Base-by-base conservation (phyloP, 2,888 invertebrate genomes). In the Mechanitis messenoides region DNA sequence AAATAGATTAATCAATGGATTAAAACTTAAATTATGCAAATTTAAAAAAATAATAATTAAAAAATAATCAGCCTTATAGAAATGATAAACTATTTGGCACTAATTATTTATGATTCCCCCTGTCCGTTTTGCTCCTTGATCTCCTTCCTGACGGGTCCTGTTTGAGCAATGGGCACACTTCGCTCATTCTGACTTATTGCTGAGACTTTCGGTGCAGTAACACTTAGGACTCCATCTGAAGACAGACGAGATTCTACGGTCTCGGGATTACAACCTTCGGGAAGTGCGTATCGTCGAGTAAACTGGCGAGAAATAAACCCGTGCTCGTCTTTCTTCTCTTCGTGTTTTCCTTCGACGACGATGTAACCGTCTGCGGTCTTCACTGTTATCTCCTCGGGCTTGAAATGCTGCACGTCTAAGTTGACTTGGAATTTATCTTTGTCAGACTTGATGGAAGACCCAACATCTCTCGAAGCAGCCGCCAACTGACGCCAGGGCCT, bases 301-400 rank as follows among this genome's bases (percentile, higher is more conserved):
- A 95, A 94, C 70, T 95, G 94, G 35, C 94, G 90, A 3, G 94
- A 93, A 66, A 95, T 92, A 68, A 86, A 93, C 0, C 95, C 95
- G 71, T 93, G 93, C 38, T 93, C 92, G 67, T 95, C 94, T 63
- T 92, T 91, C 72, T 93, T 93, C 75, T 95, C 95, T 69, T 94
- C 94, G 71, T 96, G 95, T 73, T 93, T 94, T 0, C 93, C 95
- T 77, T 95, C 94, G 33, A 94, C 91, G 2, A 94, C 90, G 11
- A 95, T 90, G 55, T 84, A 90, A 56, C 93, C 92, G 59, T 94
- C 94, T 0, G 92, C 91, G 0, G 94, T 94, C 79, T 94, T 95
- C 0, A 96, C 95, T 0, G 91, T 88, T 54, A 96, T 92, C 75
- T 96, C 95, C 56, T 93, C 92, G 0, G 95, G 95, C 3, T 91